Evolutionary conservation across 2,113 vertebrate genomes (phyloP).

Genomic region (Ammodramus savannarum): DNA sequence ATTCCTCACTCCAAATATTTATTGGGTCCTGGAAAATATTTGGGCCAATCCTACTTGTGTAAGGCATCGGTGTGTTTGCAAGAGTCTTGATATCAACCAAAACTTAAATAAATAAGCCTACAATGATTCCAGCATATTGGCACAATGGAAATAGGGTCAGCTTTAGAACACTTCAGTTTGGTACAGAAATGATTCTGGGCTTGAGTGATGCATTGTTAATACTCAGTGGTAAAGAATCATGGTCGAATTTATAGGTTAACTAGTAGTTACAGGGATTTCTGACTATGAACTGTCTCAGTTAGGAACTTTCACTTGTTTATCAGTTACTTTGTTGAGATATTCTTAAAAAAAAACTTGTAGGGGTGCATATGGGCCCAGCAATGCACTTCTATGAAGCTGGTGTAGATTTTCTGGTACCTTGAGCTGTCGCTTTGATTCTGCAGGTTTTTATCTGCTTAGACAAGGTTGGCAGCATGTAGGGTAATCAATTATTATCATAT

Average conservation of each 20-base stretch:
- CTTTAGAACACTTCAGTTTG: not conserved
- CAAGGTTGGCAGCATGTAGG: not conserved
- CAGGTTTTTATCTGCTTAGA: not conserved
- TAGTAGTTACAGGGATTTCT: not conserved
- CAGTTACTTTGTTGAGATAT: not conserved
- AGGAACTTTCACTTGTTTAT: not conserved
- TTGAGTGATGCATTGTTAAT: not conserved
- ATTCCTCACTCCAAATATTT: not conserved
- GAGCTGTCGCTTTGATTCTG: not conserved
- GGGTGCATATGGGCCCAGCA: not conserved
- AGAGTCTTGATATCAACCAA: not conserved
- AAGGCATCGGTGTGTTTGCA: not conserved
- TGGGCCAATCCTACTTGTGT: not conserved
- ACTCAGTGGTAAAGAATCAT: not conserved
- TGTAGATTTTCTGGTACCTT: not conserved
- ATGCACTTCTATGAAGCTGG: not conserved
- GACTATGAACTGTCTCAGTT: not conserved
- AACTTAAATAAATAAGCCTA: not conserved
- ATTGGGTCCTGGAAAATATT: not conserved
- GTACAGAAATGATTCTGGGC: not conserved
- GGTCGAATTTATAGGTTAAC: not conserved
- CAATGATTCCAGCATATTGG: not conserved
- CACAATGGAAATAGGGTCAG: not conserved
- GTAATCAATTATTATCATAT: not conserved
- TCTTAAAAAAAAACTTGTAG: not conserved